Base-by-base conservation (phyloP, 2,888 invertebrate species). In the Cheilosia soror region DNA sequence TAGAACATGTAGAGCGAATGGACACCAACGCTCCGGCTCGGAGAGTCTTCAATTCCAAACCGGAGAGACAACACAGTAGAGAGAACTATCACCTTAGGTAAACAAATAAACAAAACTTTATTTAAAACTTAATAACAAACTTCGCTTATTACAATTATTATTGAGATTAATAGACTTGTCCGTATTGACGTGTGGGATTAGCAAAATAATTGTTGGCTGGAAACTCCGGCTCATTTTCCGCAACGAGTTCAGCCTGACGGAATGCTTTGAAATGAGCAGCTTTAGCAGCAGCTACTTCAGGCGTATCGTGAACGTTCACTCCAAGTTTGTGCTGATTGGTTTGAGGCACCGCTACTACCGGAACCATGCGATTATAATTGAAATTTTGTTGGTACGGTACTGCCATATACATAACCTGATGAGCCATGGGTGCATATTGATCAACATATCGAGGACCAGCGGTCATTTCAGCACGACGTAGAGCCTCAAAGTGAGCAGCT, bases 261-360 rank as follows among this genome's bases (percentile, higher is more conserved):
- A 91, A 86, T 0, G 92, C 92, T 25, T 89, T 90, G 20, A 92
- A 89, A 85, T 92, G 92, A 5, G 89, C 91, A 44, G 88, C 88
- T 2, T 90, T 91, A 9, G 92, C 92, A 88, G 90, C 88, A 47
- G 90, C 90, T 47, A 92, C 92, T 89, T 93, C 93, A 31, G 92
- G 92, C 5, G 93, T 93, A 78, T 93, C 93, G 81, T 90, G 91
- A 1, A 93, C 93, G 62, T 76, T 72, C 0, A 76, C 25, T 31
- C 85, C 85, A 5, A 85, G 80, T 42, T 85, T 72, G 25, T 81
- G 85, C 31, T 81, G 85, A 47, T 68, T 68, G 7, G 85, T 76
- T 66, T 85, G 81, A 1, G 76, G 72, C 0, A 72, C 49, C 57
- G 75, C 27, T 3, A 57, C 42, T 53, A 65, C 62, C 13, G 71